Evolutionary conservation across 2,888 invertebrate species (phyloP), one percentile per base, ranked within the genome.

Genomic region (Drosophila cyrtoloma): DNA sequence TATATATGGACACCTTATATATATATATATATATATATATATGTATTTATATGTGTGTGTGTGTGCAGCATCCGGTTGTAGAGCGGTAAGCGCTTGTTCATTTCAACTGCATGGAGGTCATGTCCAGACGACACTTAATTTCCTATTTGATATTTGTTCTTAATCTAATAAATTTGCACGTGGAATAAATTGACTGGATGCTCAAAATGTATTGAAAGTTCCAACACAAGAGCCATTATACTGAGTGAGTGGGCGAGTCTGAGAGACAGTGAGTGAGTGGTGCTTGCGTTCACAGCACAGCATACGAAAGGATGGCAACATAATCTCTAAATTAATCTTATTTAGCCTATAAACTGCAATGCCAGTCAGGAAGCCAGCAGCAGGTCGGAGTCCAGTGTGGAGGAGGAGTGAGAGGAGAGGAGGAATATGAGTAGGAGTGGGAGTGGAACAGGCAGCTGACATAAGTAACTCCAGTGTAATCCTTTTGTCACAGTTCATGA

Each of bases 91-190:
- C 51, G 58, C 30, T 32, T 44, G 53, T 47, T 47, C 57, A 55
- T 53, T 70, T 59, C 60, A 80, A 52, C 30, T 42, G 37, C n/a
- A 58, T 3, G 9, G 47, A 26, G 39, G 12, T 37, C 52, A 30
- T 66, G 82, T 68, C 79, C 86, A 90, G 87, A 90, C 89, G 86
- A 86, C 87, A 87, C 88, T 89, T 87, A 87, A 87, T 87, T 87
- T 87, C 87, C 87, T 91, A 78, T 91, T 87, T 87, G 87, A 90
- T 87, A 89, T 87, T 90, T 87, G 90, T 80, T 90, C 87, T 87
- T 90, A 87, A 90, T 86, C 89, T 86, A 90, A 89, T 87, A 84
- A 89, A 87, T 89, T 84, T 79, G 83, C 78, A 80, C 77, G 71
- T 70, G 66, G 71, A 63, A 68, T 69, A 51, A 74, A 85, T 82